These are phyloP conservation scores for Heterotis niloticus DNA, from an alignment of 2,113 vertebrate genomes.

Conservation along the genomic window DNA sequence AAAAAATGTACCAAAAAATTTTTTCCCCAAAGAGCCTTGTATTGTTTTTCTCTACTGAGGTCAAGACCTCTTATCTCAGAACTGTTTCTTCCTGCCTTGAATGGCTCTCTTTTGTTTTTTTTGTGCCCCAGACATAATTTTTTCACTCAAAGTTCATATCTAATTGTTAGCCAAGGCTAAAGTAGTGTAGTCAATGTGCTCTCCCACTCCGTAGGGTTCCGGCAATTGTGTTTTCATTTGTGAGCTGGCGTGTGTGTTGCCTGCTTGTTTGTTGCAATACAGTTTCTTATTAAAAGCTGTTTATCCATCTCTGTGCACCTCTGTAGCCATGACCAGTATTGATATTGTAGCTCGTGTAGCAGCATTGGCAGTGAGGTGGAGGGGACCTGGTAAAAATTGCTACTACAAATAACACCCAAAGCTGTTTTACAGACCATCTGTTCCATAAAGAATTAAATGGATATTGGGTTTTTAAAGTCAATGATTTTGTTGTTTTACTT, in stretches of 20 bases:
- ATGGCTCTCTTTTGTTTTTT: neutral
- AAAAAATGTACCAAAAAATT: neutral
- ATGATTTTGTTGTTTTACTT: no score
- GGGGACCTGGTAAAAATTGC: no score
- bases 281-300: no score
- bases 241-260: neutral
- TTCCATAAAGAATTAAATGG: no score
- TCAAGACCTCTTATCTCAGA: conserved; percentile 25
- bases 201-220: conserved; percentile 20
- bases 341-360: no score
- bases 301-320: neutral
- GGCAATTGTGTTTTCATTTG: conserved; percentile 21
- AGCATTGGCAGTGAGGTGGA: no score
- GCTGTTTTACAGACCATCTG: no score
- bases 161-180: conserved; percentile 18
- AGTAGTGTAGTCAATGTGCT: neutral
- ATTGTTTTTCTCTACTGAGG: neutral
- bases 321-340: neutral
- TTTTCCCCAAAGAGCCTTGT: neutral
- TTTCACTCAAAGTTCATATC: conserved; percentile 8
- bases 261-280: neutral
- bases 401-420: no score
- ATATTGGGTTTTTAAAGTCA: no score
- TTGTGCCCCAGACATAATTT: conserved; percentile 7
- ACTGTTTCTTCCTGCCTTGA: conserved; percentile 22